Percentiles rank a stretch among this genome's conserved stretches.
Evolutionary conservation across 2,888 invertebrate genomes (phyloP).

Genomic region (Tipula lateralis): DNA sequence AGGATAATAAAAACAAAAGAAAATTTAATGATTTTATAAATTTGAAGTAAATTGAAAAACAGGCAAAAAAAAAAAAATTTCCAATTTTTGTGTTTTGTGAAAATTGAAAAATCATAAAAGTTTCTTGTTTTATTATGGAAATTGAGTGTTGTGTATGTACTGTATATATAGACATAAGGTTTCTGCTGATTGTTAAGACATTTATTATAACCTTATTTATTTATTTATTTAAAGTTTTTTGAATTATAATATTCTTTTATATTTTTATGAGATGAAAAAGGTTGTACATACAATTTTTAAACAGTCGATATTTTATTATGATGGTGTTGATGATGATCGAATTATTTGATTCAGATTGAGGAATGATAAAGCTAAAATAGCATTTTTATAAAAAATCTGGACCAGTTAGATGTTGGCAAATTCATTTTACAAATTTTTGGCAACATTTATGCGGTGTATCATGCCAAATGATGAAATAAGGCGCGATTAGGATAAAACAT

Average conservation of each 20-base stretch:
- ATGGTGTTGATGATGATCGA: not conserved
- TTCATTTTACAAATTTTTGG: not conserved
- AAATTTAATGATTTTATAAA: constrained; percentile 15
- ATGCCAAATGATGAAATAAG: no score
- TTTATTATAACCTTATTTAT: not conserved
- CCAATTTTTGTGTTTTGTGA: not conserved
- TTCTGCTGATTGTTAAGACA: not conserved
- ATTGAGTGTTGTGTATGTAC: not conserved
- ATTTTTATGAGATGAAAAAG: not conserved
- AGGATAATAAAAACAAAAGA: not conserved
- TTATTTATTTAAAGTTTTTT: no score
- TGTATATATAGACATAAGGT: not conserved
- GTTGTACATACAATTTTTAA: not conserved
- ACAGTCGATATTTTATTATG: not conserved
- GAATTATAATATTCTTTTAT: not conserved
- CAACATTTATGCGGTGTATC: not conserved
- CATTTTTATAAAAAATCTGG: no score
- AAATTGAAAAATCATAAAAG: constrained; percentile 19
- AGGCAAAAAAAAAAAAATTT: not conserved
- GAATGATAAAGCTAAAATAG: not conserved
- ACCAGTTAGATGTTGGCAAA: not conserved
- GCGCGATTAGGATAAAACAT: no score
- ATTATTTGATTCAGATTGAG: not conserved
- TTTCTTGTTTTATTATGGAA: not conserved
- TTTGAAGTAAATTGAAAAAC: constrained; percentile 19